Base-by-base conservation (phyloP, 2,113 vertebrate species). In the Lathamus discolor region DNA sequence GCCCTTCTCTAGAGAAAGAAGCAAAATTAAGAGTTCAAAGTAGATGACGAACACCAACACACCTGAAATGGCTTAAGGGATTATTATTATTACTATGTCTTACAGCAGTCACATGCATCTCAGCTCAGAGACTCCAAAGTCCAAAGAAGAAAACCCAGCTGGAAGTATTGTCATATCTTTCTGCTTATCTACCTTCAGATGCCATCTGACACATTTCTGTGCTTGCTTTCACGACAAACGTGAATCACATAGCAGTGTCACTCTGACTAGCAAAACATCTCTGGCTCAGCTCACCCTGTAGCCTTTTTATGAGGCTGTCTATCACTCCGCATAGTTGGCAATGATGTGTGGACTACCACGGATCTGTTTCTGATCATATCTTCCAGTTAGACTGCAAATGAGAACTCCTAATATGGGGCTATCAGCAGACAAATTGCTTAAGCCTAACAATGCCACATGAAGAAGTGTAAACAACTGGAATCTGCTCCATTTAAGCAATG, bases 371-470 rank as follows among this genome's bases (percentile, higher is more conserved):
- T 94, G 93, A 97, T 96, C 92, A 94, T 39, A 92, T 94, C 91
- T 67, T 13, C 86, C 88, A 89, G 67, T 55, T 77, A 55, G 7
- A 43, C 78, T 83, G 91, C 92, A 91, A 28, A 96, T 59, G 67
- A 97, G 91, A 96, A 86, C 94, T 96, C 96, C 96, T 95, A 96
- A 95, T 96, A 96, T 96, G 96, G 95, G 93, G 74, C 96, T 93
- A 94, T 91, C 86, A 87, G 86, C 93, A 95, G 92, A 61, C 69
- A 95, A 95, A 93, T 93, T 93, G 93, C 93, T 91, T 59, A 23
- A 96, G 86, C 81, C 83, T 94, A 24, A 96, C 95, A 94, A 93
- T 91, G 92, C 83, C 91, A 74, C 93, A 54, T 69, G 93, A 59
- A 96, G 90, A 86, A 91, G 86, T 83, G 92, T 96, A 97, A 96